These are phyloP conservation scores for Philhelius pedissequus DNA, from an alignment of 2,888 invertebrate genomes.

Conservation along the genomic window DNA sequence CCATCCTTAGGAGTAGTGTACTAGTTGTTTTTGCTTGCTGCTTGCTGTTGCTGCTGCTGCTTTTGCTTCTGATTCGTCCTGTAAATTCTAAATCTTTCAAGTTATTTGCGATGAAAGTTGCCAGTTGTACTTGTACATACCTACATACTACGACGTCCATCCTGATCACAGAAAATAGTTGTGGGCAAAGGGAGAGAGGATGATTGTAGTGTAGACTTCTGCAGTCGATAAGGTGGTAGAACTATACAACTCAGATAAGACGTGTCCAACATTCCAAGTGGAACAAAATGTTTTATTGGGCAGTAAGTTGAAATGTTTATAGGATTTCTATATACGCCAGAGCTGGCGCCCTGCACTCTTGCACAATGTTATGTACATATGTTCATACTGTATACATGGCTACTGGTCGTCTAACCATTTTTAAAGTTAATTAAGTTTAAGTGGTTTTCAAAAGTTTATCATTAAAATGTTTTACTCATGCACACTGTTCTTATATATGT, in stretches of 20 bases:
- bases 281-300: conserved; percentile 48
- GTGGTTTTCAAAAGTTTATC: conserved; percentile 66
- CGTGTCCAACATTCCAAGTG: conserved; percentile 57
- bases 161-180: conserved; percentile 19
- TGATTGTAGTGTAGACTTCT: background rate
- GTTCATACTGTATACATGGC: background rate
- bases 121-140: too few species aligned
- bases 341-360: background rate
- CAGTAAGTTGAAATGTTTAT: conserved; percentile 36
- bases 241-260: conserved; percentile 17
- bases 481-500: background rate
- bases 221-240: background rate
- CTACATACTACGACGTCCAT: too few species aligned
- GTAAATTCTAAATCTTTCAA: conserved; percentile 15
- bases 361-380: background rate
- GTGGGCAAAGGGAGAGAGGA: background rate
- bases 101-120: conserved; percentile 43
- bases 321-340: background rate
- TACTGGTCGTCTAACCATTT: conserved; percentile 29
- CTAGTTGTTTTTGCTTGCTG: background rate
- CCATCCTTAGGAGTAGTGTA: background rate
- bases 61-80: background rate
- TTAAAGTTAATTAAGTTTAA: conserved; percentile 67
- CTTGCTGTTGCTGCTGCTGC: too few species aligned
- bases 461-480: conserved; percentile 36